A percentile compares a stretch with the other conserved stretches of the same genome.
phyloP scores from a whole-genome alignment of 2,797 vertebrate species.

The Cephalopachus bancanus region DNA sequence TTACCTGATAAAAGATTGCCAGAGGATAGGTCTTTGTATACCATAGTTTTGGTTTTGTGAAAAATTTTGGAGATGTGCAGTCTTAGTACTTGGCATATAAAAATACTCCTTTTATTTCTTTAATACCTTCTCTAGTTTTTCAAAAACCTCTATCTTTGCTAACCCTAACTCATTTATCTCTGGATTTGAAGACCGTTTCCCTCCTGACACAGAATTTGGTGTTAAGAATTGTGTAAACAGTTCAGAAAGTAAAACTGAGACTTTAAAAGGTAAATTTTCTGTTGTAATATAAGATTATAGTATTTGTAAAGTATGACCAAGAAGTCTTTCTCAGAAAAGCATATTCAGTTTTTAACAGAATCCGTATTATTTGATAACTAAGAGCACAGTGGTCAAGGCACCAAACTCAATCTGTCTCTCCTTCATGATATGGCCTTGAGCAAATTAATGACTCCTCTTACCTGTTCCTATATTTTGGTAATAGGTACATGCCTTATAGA shows the following conservation, averaged over 20 bases:
- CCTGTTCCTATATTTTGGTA: neutral
- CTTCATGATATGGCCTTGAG: neutral
- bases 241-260: neutral
- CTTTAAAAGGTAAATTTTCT: neutral
- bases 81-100: neutral
- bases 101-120: slow-evolving; percentile 2
- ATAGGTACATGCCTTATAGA: neutral
- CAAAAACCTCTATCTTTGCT: neutral
- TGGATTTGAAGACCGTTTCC: neutral
- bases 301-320: neutral
- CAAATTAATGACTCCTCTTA: neutral
- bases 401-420: neutral
- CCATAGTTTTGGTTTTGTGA: neutral
- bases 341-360: neutral
- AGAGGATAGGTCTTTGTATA: neutral
- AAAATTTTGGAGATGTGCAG: neutral
- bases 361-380: neutral
- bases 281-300: neutral
- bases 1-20: neutral
- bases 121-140: neutral
- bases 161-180: neutral
- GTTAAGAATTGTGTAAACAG: neutral
- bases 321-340: neutral
- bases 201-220: neutral
- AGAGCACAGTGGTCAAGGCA: neutral